Conservation (phyloP, 2,113 vertebrate genomes). For the Cottus gobio region DNA sequence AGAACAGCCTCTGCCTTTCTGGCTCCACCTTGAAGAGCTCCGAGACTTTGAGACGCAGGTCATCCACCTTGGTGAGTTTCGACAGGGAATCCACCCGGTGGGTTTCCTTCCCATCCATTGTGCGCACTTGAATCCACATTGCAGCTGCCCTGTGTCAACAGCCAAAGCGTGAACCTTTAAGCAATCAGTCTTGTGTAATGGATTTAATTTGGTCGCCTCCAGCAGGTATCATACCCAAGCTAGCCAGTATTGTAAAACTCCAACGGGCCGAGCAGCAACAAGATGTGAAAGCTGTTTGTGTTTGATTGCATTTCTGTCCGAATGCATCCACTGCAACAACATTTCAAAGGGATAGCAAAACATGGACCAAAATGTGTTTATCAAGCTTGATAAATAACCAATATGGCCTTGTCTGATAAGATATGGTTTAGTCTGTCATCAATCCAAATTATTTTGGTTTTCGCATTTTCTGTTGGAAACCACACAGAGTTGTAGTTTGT, state of each 20-base stretch:
- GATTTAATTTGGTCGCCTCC: neutral
- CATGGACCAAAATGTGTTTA: neutral
- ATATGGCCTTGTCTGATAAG: neutral
- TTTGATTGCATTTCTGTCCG: neutral
- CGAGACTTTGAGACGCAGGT: constrained; percentile 87
- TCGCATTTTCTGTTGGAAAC: neutral
- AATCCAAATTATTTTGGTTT: neutral
- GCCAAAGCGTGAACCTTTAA: constrained; percentile 5
- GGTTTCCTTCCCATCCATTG: constrained; percentile 95
- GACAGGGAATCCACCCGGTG: constrained; percentile 92
- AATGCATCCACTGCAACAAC: neutral
- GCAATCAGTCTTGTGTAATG: neutral
- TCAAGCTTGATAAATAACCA: neutral
- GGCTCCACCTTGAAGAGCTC: constrained; percentile 92
- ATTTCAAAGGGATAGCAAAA: neutral
- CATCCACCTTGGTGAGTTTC: constrained; percentile 95
- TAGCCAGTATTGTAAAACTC: neutral
- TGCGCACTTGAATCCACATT: constrained; percentile 99
- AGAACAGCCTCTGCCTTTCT: constrained; percentile 91
- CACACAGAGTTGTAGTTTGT: neutral
- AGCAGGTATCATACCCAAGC: neutral
- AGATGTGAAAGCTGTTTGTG: neutral
- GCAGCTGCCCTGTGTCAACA: constrained; percentile 77
- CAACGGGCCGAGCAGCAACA: neutral
- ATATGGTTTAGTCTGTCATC: neutral